Evolutionary conservation across 2,113 vertebrate species (phyloP).

Genomic region (Hepsetus odoe): DNA sequence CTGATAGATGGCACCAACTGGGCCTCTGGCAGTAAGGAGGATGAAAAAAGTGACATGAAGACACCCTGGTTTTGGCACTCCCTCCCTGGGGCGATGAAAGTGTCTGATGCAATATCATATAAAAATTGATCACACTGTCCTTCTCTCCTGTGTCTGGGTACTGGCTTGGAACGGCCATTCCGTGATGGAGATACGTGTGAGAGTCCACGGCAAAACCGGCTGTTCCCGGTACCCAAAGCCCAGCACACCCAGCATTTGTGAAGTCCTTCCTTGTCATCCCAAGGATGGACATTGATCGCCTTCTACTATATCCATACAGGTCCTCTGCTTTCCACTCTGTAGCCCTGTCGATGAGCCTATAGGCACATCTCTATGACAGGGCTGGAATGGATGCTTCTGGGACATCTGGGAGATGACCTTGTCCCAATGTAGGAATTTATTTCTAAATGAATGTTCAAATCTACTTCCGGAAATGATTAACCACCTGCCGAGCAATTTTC

Average conservation of each 20-base stretch:
- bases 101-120: slow-evolving; percentile 48
- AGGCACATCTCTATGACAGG: too few relatives aligned
- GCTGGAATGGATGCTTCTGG: too few relatives aligned
- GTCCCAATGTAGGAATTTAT: neutral
- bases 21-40: neutral
- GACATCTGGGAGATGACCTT: too few relatives aligned
- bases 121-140: slow-evolving; percentile 49
- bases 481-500: too few relatives aligned
- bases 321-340: slow-evolving; percentile 70
- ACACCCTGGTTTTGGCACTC: slow-evolving; percentile 23
- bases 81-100: slow-evolving; percentile 41
- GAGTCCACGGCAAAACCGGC: slow-evolving; percentile 17
- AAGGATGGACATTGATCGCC: slow-evolving; percentile 58
- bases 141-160: slow-evolving; percentile 23
- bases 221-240: slow-evolving; percentile 37
- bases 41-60: slow-evolving; percentile 15
- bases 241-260: slow-evolving; percentile 2
- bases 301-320: slow-evolving; percentile 17
- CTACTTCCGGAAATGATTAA: too few relatives aligned
- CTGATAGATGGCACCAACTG: slow-evolving; percentile 31
- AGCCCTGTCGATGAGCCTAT: too few relatives aligned
- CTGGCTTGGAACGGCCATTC: slow-evolving; percentile 34
- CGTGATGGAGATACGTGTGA: slow-evolving; percentile 25
- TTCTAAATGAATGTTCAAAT: too few relatives aligned
- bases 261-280: slow-evolving; percentile 29